Conservation (phyloP, 2,797 vertebrate genomes). For the Acomys russatus region DNA sequence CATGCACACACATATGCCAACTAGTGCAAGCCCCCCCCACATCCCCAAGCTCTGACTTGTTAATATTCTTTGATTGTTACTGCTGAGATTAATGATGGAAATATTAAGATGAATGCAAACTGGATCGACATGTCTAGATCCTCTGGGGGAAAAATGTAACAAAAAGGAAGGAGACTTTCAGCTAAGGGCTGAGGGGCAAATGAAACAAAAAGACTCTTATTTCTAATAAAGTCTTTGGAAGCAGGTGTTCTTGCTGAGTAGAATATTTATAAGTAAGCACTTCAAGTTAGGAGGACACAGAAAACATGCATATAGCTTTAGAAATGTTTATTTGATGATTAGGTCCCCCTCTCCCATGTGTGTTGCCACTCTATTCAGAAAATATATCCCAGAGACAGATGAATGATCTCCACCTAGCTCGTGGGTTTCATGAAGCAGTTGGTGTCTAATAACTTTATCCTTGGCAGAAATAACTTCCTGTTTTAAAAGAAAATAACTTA, state of each 20-base stretch:
- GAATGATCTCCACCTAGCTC: slow-evolving; percentile 62
- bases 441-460: slow-evolving; percentile 77
- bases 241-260: neutral
- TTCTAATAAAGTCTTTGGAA: slow-evolving; percentile 8
- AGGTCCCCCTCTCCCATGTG: neutral
- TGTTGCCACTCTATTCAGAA: slow-evolving; percentile 44
- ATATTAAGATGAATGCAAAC: neutral
- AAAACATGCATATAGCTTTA: neutral
- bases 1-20: neutral
- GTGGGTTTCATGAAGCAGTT: slow-evolving; percentile 70
- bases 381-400: slow-evolving; percentile 62
- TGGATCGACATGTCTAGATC: neutral
- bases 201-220: neutral
- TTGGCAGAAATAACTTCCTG: slow-evolving; percentile 79
- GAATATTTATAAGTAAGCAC: neutral
- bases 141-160: neutral
- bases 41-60: neutral
- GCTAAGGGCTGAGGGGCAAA: neutral
- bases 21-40: neutral
- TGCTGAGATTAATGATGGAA: slow-evolving; percentile 21
- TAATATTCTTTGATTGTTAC: slow-evolving; percentile 26
- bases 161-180: slow-evolving; percentile 1
- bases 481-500: slow-evolving; percentile 80
- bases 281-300: slow-evolving; percentile 3
- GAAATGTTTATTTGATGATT: slow-evolving; percentile 36